Evolutionary conservation across 2,888 invertebrate genomes (phyloP).

Genomic region (Mythimna loreyi): DNA sequence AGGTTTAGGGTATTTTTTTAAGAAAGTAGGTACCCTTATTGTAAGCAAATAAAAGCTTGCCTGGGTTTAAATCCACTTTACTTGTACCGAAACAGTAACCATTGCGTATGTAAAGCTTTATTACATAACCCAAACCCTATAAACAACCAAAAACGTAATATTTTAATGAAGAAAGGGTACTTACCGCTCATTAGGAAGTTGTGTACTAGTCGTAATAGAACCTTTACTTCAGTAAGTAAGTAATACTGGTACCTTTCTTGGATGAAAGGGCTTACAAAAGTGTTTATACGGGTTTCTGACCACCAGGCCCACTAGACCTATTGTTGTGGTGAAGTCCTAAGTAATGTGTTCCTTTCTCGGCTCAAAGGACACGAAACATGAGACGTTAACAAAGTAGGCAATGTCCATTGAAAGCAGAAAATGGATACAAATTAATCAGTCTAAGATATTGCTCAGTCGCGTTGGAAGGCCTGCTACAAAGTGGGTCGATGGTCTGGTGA

Average conservation of each 20-base stretch:
- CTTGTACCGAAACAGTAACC: too few species aligned
- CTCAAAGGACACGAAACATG: not conserved
- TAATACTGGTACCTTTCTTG: not conserved
- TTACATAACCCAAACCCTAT: not conserved
- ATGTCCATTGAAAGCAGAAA: not conserved
- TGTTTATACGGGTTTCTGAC: conserved; percentile 12
- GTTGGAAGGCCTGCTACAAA: too few species aligned
- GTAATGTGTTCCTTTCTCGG: conserved; percentile 10
- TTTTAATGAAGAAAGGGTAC: conserved; percentile 9
- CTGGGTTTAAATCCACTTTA: too few species aligned
- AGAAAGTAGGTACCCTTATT: too few species aligned
- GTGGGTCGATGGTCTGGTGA: too few species aligned
- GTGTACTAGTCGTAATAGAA: not conserved
- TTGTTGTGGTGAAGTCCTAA: conserved; percentile 27
- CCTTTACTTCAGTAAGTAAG: conserved; percentile 14
- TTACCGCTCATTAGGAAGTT: conserved; percentile 3
- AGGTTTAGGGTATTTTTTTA: too few species aligned
- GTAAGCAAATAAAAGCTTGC: too few species aligned
- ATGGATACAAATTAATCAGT: too few species aligned
- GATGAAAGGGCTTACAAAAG: conserved; percentile 1
- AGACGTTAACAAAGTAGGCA: not conserved
- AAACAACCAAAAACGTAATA: not conserved
- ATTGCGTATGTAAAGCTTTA: not conserved
- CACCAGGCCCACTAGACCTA: not conserved
- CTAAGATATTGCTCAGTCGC: too few species aligned